These are phyloP conservation scores for Zosterops borbonicus DNA, from an alignment of 2,113 vertebrate genomes.

Conservation along the genomic window DNA sequence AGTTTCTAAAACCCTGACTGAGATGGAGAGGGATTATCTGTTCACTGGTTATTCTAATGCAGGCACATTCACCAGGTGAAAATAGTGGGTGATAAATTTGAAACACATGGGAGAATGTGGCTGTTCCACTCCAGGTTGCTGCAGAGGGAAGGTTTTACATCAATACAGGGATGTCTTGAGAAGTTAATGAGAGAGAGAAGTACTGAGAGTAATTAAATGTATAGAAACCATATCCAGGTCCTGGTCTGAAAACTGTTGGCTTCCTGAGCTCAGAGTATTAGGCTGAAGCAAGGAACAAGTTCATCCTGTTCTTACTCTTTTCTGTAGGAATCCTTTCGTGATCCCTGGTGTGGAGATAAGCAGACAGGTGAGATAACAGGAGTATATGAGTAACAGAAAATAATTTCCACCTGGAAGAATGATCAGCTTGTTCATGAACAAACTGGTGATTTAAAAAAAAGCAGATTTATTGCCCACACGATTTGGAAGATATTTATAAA, in stretches of 20 bases:
- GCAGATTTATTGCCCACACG: background rate
- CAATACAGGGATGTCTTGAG: rapidly evolving
- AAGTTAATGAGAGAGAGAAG: background rate
- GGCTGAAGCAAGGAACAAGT: background rate
- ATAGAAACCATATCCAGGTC: background rate
- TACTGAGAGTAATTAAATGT: background rate
- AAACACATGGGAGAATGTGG: background rate
- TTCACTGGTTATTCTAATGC: background rate
- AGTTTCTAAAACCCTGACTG: background rate
- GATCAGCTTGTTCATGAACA: background rate
- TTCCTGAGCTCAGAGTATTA: background rate
- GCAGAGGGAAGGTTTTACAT: background rate
- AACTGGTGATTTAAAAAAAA: background rate
- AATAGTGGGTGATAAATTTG: background rate
- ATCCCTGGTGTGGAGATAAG: background rate
- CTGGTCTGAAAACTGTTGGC: background rate
- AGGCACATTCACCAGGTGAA: background rate
- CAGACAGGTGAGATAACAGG: background rate
- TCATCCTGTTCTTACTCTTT: background rate
- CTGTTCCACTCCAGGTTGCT: background rate
- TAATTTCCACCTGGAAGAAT: background rate
- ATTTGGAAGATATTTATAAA: background rate
- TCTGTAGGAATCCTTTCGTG: background rate
- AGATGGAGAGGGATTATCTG: background rate
- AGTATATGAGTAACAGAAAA: background rate